phyloP scores from a whole-genome alignment of 2,888 invertebrate species.

The Lasioglossum calceatum region DNA sequence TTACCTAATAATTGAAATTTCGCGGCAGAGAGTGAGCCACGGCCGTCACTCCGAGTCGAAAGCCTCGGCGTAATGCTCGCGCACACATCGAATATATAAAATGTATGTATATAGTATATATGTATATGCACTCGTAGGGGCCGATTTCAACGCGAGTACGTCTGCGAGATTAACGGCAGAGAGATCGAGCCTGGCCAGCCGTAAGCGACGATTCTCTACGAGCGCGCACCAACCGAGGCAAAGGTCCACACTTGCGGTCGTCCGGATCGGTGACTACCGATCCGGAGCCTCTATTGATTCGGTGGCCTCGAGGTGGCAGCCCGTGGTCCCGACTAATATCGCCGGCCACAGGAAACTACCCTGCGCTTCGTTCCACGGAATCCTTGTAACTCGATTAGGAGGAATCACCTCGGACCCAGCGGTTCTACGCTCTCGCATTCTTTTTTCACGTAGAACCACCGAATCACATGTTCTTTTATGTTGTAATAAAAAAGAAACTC shows the following conservation, averaged over 20 bases:
- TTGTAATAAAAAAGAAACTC: too few species aligned
- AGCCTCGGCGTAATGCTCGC: constrained; percentile 19
- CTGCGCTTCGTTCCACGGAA: neutral
- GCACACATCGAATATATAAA: neutral
- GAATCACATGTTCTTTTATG: too few species aligned
- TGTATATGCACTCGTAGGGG: neutral
- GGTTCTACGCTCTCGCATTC: neutral
- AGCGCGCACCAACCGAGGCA: constrained; percentile 27
- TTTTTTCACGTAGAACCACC: neutral
- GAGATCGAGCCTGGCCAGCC: constrained; percentile 8
- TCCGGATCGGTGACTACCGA: constrained; percentile 64
- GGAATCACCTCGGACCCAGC: neutral
- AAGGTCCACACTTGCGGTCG: constrained; percentile 61
- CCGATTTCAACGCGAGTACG: neutral
- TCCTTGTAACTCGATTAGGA: constrained; percentile 1
- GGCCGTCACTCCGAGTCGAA: constrained; percentile 9
- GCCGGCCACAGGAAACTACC: constrained; percentile 1
- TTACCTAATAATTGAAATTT: constrained; percentile 70
- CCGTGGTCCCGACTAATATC: constrained; percentile 38
- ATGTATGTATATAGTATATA: too few species aligned
- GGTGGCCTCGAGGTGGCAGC: constrained; percentile 56
- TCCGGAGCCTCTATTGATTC: constrained; percentile 63
- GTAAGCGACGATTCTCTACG: constrained; percentile 41
- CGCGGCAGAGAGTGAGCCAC: constrained; percentile 10
- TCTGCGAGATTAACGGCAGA: constrained; percentile 18